Conservation (phyloP, 2,888 invertebrate genomes). For the Gymnosoma rotundatum region DNA sequence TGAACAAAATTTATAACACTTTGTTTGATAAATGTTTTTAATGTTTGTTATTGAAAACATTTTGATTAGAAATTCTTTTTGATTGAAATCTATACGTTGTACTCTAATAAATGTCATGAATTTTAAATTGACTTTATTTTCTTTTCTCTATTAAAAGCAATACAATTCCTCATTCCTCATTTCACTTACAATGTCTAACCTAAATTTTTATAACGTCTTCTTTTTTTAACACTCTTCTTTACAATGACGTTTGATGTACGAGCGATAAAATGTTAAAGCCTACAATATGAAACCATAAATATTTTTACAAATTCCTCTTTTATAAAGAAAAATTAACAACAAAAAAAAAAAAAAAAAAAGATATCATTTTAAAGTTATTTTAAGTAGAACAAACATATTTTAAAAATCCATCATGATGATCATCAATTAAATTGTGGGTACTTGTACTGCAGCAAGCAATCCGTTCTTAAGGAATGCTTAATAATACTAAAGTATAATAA, state of each 20-base stretch:
- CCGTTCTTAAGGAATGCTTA: constrained; percentile 5
- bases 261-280: constrained; percentile 41
- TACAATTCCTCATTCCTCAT: constrained; percentile 66
- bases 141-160: constrained; percentile 14
- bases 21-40: not conserved
- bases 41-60: constrained; percentile 5
- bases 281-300: constrained; percentile 66
- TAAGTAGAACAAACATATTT: constrained; percentile 45
- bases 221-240: constrained; percentile 32
- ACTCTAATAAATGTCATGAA: constrained; percentile 28
- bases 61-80: constrained; percentile 24
- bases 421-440: constrained; percentile 5
- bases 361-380: constrained; percentile 57
- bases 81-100: constrained; percentile 17
- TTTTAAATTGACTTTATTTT: constrained; percentile 41
- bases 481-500: constrained; percentile 12
- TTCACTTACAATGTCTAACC: constrained; percentile 62
- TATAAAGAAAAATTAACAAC: constrained; percentile 13
- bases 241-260: constrained; percentile 35
- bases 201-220: constrained; percentile 50
- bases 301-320: constrained; percentile 60
- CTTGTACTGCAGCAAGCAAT: constrained; percentile 39
- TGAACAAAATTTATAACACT: not conserved
- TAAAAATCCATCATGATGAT: constrained; percentile 27
- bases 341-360: constrained; percentile 9